These are phyloP conservation scores for Falco punctatus DNA, from an alignment of 2,113 vertebrate species.

Conservation along the genomic window DNA sequence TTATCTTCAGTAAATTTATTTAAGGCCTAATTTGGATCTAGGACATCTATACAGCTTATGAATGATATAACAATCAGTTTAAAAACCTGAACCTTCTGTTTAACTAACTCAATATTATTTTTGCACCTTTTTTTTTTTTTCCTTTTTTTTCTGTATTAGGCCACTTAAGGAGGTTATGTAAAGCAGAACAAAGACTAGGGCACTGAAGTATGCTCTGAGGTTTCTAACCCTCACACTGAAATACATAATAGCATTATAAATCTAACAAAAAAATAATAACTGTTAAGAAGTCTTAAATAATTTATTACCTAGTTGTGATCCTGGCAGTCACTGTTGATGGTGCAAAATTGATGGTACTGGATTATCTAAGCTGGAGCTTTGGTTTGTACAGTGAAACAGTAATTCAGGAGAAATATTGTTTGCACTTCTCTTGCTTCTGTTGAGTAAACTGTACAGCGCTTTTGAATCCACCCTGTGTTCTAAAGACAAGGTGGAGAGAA, in stretches of 20 bases:
- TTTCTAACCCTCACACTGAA: not conserved
- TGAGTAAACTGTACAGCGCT: not conserved
- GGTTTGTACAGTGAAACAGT: not conserved
- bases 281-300: not conserved
- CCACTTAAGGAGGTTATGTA: not conserved
- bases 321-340: not conserved
- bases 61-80: not conserved
- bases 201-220: not conserved
- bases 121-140: not conserved
- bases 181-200: not conserved
- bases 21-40: not conserved
- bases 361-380: not conserved
- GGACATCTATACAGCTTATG: not conserved
- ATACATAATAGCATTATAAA: not conserved
- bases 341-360: not conserved
- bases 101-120: not conserved
- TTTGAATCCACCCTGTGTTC: not conserved
- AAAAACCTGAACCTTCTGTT: not conserved
- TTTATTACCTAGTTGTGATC: not conserved
- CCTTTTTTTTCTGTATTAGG: not conserved
- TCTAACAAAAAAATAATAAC: not conserved
- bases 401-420: not conserved
- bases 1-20: not conserved
- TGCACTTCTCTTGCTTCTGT: not conserved
- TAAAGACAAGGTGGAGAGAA: not conserved